Evolutionary conservation across 1,140 invertebrate genomes (phyloP).

Genomic region (Eurosta solidaginis): DNA sequence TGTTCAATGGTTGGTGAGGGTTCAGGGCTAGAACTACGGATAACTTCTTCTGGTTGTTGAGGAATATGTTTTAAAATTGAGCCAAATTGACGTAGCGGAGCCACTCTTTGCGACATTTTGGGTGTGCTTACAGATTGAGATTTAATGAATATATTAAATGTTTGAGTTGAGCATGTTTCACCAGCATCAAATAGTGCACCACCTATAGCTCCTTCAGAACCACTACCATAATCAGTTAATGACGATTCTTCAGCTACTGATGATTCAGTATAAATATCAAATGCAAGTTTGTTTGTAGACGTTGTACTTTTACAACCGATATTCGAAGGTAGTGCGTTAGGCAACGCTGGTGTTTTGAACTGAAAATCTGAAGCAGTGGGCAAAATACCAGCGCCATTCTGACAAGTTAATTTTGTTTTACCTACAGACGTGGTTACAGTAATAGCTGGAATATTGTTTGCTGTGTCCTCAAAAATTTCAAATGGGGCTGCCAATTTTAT

Average conservation of each 20-base stretch:
- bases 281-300: slow-evolving; percentile 29
- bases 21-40: not conserved
- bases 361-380: slow-evolving; percentile 29
- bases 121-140: slow-evolving; percentile 67
- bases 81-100: slow-evolving; percentile 45
- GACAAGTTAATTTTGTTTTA: too few species aligned
- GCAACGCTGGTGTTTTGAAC: slow-evolving; percentile 35
- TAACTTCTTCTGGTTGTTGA: not conserved
- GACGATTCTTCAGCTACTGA: not conserved
- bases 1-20: not conserved
- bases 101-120: slow-evolving; percentile 53
- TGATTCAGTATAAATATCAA: slow-evolving; percentile 48
- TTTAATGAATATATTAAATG: slow-evolving; percentile 68
- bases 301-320: not conserved
- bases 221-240: not conserved
- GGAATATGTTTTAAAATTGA: slow-evolving; percentile 40
- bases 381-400: too few species aligned
- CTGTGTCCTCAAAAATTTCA: too few species aligned
- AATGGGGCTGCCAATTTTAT: too few species aligned
- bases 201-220: not conserved
- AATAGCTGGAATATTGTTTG: too few species aligned
- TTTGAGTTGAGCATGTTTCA: slow-evolving; percentile 67
- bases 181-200: slow-evolving; percentile 60
- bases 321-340: not conserved
- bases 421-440: too few species aligned